A percentile compares a stretch with the other conserved stretches of the same genome.
These are phyloP conservation scores for Plebejus anna DNA, from an alignment of 2,888 invertebrate species.

Conservation along the genomic window DNA sequence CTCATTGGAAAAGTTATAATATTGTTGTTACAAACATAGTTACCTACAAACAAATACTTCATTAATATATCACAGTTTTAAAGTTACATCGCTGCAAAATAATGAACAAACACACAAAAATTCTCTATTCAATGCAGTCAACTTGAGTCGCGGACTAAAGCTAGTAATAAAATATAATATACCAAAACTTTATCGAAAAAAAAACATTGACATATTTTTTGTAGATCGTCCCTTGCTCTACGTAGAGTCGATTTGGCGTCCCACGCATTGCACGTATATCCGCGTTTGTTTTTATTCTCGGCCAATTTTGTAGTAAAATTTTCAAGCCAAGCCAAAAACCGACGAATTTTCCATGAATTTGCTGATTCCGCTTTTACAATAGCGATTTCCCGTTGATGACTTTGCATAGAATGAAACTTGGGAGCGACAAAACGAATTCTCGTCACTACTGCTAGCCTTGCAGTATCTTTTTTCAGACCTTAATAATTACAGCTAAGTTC, in stretches of 20 bases:
- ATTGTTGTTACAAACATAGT: too few relatives aligned
- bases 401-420: neutral
- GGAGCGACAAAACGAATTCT: neutral
- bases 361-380: slow-evolving; percentile 1
- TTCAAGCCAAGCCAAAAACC: slow-evolving; percentile 4
- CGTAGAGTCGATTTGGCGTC: neutral
- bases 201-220: neutral
- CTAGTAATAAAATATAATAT: neutral
- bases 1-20: too few relatives aligned
- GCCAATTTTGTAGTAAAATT: neutral
- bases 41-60: too few relatives aligned
- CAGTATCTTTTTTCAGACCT: neutral
- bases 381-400: slow-evolving; percentile 4
- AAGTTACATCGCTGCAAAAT: neutral
- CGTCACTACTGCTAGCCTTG: neutral
- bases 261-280: neutral
- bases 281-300: neutral
- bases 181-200: neutral
- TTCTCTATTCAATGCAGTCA: neutral
- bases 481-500: neutral
- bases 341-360: slow-evolving; percentile 4
- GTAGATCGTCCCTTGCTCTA: neutral
- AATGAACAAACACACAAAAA: neutral
- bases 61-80: too few relatives aligned
- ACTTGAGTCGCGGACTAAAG: neutral